Percentiles rank a stretch among this genome's conserved stretches.
Evolutionary conservation across 2,113 vertebrate genomes (phyloP).

Genomic region (Barbus barbus): DNA sequence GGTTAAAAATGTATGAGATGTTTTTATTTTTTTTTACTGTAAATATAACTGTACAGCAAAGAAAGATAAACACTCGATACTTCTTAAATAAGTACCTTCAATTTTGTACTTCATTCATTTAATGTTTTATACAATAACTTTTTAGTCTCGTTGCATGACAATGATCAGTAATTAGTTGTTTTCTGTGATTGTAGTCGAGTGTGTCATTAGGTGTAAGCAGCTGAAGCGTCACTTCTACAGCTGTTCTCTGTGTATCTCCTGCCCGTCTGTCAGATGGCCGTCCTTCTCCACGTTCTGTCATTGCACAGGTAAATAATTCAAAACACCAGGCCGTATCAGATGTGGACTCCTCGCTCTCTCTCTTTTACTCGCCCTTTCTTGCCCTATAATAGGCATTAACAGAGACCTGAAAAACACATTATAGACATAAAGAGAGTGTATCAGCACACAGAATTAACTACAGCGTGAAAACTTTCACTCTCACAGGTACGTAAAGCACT

Average conservation of each 20-base stretch:
- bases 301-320: constrained; percentile 73
- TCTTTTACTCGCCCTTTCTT: constrained; percentile 35
- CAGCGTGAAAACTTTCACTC: constrained; percentile 29
- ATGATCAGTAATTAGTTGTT: background rate
- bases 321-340: constrained; percentile 63
- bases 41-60: background rate
- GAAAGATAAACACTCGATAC: background rate
- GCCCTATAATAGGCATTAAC: constrained; percentile 57
- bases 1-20: background rate
- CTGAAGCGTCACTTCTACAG: constrained; percentile 10
- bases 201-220: background rate
- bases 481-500: constrained; percentile 16
- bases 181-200: background rate
- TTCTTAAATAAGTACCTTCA: background rate
- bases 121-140: too few relatives aligned
- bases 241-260: background rate
- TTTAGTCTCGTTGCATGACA: background rate
- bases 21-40: background rate
- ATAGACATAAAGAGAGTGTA: constrained; percentile 46
- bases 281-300: background rate
- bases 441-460: constrained; percentile 11
- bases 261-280: constrained; percentile 2
- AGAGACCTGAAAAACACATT: constrained; percentile 51
- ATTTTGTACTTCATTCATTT: too few relatives aligned
- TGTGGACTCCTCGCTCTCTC: constrained; percentile 53